Evolutionary conservation across 1,140 invertebrate species (phyloP).

Genomic region (Drosophila aff.): DNA sequence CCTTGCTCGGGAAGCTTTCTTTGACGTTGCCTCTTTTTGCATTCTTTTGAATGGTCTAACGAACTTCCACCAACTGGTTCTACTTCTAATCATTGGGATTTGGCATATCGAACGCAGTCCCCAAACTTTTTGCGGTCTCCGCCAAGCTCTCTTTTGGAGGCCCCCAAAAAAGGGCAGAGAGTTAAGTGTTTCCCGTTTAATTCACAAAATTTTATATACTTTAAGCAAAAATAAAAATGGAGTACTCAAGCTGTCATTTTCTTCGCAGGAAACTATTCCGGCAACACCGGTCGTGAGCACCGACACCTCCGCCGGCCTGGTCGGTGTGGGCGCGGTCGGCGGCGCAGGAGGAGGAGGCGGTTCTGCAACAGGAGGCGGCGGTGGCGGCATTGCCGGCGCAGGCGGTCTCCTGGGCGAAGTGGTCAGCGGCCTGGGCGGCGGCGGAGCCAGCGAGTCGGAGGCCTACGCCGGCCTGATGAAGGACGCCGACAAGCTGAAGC

Average conservation of each 20-base stretch:
- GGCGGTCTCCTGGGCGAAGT: slow-evolving; percentile 51
- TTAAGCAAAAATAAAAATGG: too few species aligned
- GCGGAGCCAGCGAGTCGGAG: slow-evolving; percentile 70
- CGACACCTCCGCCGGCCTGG: slow-evolving; percentile 67
- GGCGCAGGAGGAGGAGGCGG: slow-evolving; percentile 40
- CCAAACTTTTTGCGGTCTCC: slow-evolving; percentile 70
- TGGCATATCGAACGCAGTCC: slow-evolving; percentile 67
- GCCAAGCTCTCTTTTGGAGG: slow-evolving; percentile 36
- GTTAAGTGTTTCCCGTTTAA: neutral
- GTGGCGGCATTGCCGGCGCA: slow-evolving; percentile 37
- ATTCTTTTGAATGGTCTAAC: slow-evolving; percentile 75
- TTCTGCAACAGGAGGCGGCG: slow-evolving; percentile 33
- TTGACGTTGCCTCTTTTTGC: slow-evolving; percentile 59
- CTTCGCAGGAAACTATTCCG: slow-evolving; percentile 71
- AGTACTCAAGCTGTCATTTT: neutral
- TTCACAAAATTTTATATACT: too few species aligned
- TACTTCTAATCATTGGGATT: slow-evolving; percentile 75
- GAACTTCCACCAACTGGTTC: slow-evolving; percentile 49
- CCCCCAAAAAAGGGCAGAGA: neutral
- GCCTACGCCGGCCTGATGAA: slow-evolving; percentile 87
- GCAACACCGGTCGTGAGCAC: slow-evolving; percentile 77
- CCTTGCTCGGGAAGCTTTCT: slow-evolving; percentile 36
- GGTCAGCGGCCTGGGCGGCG: slow-evolving; percentile 54
- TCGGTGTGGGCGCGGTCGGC: slow-evolving; percentile 54
- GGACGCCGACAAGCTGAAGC: slow-evolving; percentile 93